Conservation (phyloP, 2,797 vertebrate genomes). For the Picus viridis region DNA sequence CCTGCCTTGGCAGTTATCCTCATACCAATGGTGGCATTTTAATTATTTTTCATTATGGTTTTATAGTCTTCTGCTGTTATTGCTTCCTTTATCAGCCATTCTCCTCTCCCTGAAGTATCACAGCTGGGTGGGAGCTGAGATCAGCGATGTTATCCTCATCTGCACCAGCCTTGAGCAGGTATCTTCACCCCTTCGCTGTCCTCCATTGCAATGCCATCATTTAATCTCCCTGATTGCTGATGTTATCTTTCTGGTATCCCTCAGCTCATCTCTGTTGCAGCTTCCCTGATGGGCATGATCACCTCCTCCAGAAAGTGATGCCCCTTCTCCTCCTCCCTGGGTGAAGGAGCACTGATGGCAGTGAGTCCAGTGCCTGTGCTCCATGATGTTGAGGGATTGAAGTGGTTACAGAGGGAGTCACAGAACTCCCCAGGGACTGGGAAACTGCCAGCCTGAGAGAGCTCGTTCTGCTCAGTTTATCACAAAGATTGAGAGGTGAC, state of each 20-base stretch:
- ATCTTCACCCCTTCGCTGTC: not conserved
- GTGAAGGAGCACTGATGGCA: not conserved
- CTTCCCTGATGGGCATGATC: not conserved
- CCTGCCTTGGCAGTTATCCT: not conserved
- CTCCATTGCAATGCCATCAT: not conserved
- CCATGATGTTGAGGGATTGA: not conserved
- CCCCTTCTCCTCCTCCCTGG: not conserved
- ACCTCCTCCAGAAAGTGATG: not conserved
- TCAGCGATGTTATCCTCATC: not conserved
- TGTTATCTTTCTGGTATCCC: not conserved
- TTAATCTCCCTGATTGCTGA: constrained; percentile 10
- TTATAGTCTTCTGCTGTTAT: constrained; percentile 26
- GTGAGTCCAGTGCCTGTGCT: accelerated
- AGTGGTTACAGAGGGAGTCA: not conserved
- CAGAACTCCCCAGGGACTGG: not conserved
- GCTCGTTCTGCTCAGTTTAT: not conserved
- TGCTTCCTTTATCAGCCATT: not conserved
- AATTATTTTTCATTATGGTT: constrained; percentile 51
- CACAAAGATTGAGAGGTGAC: constrained; percentile 16
- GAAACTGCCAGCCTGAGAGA: not conserved
- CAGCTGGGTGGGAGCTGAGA: not conserved
- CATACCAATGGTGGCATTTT: not conserved
- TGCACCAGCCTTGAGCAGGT: not conserved
- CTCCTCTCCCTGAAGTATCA: not conserved
- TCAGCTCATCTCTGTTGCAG: not conserved